phyloP scores from a whole-genome alignment of 2,888 invertebrate species.

The Lasioglossum calceatum region DNA sequence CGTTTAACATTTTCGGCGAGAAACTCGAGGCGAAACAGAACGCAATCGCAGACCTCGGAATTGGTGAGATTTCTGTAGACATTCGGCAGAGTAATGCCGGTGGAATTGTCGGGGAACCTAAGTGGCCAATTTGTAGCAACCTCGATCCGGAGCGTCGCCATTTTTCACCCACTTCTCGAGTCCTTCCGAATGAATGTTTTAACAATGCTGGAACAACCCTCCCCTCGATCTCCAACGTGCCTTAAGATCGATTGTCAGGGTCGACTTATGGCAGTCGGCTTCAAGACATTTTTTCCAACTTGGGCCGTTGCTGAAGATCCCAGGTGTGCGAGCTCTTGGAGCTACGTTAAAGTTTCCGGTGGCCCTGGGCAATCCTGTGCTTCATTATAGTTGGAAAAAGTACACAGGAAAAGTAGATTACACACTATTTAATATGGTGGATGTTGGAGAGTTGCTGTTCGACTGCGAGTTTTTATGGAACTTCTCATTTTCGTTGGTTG shows the following conservation, averaged over 20 bases:
- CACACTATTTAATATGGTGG: background rate
- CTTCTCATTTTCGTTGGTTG: background rate
- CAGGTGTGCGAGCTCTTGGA: background rate
- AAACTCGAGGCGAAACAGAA: constrained; percentile 39
- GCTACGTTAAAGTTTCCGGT: background rate
- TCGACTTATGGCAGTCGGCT: background rate
- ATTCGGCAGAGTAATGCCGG: constrained; percentile 41
- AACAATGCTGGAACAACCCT: constrained; percentile 36
- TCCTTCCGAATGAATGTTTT: constrained; percentile 51
- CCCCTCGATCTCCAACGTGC: background rate
- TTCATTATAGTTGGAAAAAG: background rate
- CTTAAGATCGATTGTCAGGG: constrained; percentile 16
- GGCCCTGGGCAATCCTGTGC: background rate
- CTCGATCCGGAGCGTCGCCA: constrained; percentile 42
- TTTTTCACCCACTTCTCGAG: constrained; percentile 57
- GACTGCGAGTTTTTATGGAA: background rate
- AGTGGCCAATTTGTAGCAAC: constrained; percentile 63
- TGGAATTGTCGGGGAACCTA: constrained; percentile 54
- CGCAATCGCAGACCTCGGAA: constrained; percentile 39
- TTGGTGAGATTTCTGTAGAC: constrained; percentile 46
- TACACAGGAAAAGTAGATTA: background rate
- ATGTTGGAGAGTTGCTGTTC: background rate
- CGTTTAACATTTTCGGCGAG: background rate
- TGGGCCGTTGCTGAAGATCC: background rate
- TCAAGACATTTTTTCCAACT: background rate